Conservation (phyloP, 2,797 vertebrate genomes). For the Falco berigora region DNA sequence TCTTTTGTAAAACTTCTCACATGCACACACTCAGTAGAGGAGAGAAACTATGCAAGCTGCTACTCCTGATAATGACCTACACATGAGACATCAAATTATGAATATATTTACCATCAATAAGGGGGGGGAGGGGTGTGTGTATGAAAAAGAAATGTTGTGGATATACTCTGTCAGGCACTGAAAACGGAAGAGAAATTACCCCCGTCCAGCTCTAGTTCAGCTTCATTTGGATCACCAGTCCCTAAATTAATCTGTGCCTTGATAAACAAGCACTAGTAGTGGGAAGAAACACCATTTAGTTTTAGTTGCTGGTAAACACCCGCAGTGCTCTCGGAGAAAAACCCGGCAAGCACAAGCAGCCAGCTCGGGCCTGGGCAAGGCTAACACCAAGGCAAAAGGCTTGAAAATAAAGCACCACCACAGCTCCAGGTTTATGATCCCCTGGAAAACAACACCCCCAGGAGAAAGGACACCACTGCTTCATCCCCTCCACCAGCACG, state of each 20-base stretch:
- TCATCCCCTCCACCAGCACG: not conserved
- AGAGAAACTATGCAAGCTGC: not conserved
- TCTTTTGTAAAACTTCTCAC: not conserved
- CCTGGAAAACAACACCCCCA: not conserved
- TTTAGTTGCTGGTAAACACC: not conserved
- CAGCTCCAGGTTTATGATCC: not conserved
- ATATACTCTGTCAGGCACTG: not conserved
- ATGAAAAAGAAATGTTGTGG: not conserved
- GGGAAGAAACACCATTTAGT: not conserved
- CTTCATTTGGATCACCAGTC: not conserved
- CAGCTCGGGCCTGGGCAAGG: not conserved
- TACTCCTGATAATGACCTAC: not conserved
- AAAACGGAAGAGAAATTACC: not conserved
- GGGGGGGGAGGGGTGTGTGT: no score
- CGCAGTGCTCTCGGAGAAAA: fast-evolving
- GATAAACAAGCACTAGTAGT: not conserved
- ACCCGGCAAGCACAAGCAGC: no score
- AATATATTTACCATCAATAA: not conserved
- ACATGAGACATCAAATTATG: not conserved
- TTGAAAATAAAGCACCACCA: not conserved
- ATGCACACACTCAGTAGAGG: not conserved
- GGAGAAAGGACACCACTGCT: not conserved
- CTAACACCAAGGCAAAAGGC: no score
- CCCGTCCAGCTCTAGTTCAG: not conserved
- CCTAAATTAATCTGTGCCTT: not conserved